Base-by-base conservation (phyloP, 2,888 invertebrate genomes). In the Cantharis flavilabris region DNA sequence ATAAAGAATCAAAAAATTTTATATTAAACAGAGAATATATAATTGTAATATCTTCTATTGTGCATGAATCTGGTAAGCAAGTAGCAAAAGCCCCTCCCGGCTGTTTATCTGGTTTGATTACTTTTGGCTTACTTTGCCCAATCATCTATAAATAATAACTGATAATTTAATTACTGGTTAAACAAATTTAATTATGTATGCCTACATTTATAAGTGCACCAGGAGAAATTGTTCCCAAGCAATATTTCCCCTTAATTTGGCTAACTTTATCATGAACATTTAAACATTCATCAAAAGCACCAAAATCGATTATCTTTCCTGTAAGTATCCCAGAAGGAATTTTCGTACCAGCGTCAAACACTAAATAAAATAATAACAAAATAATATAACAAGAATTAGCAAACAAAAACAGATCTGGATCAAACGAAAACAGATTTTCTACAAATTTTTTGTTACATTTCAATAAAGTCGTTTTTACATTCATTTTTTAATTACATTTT, bases 251-350 rank as follows among this genome's bases (percentile, higher is more conserved):
- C 3, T 10, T n/a, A 49, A 62, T 20, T n/a, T 20, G 14, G 28
- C 1, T 16, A 11, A 18, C 13, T 10, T 14, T 2, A 26, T n/a
- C 9, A 18, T 75, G 16, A 14, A 72, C 62, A 9, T 2, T 77
- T n/a, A 78, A 64, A 63, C 82, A 82, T 76, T 82, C 80, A 28
- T 82, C 82, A 18, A 77, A 82, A 16, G 80, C 78, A 62, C 82
- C 82, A 13, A 80, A 73, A 72, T 78, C 79, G n/a, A 79, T 65
- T 1, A 77, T 62, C 69, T 82, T 82, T 20, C 82, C 82, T 33
- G 72, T 75, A 11, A 80, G 26, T 9, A 81, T 73, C 9, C 82
- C 82, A 9, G 81, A 71, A 72, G 80, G 81, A 3, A 79, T 73
- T 71, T 82, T 82, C 3, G 80, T 79, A 69, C 79, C 76, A 13